phyloP scores from a whole-genome alignment of 1,140 invertebrate genomes.

The Phortica variegata region DNA sequence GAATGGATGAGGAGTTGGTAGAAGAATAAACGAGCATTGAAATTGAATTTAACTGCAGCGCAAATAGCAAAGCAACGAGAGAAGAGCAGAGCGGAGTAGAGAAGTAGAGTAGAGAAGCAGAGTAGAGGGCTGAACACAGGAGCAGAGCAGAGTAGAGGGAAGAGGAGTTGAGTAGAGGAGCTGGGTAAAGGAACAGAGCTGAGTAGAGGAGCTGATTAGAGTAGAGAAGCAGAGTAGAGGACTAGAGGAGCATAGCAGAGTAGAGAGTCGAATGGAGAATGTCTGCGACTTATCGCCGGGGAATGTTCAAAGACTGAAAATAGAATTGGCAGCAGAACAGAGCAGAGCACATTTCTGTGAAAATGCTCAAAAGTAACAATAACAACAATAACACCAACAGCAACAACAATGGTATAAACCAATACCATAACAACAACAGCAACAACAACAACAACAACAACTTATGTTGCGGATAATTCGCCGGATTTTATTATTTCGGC shows the following conservation, averaged over 20 bases:
- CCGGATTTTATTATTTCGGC: conserved; percentile 50
- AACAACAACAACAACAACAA: conserved; percentile 20
- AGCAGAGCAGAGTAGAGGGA: background rate
- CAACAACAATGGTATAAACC: background rate
- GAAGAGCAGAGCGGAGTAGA: too few species aligned
- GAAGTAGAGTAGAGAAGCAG: background rate
- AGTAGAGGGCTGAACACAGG: conserved; percentile 11
- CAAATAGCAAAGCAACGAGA: conserved; percentile 4
- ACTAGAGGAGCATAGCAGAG: conserved; percentile 1
- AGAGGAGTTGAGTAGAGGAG: conserved; percentile 8
- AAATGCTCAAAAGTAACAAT: background rate
- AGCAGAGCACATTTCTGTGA: too few species aligned
- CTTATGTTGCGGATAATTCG: conserved; percentile 51
- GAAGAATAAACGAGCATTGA: conserved; percentile 52
- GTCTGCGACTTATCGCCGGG: conserved; percentile 53
- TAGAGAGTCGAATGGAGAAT: conserved; percentile 20
- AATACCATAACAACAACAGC: background rate
- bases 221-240: conserved; percentile 1
- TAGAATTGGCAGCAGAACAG: conserved; percentile 48
- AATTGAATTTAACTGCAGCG: conserved; percentile 51
- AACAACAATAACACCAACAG: conserved; percentile 3
- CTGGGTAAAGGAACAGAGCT: too few species aligned
- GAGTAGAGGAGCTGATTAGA: background rate
- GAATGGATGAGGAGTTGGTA: conserved; percentile 39
- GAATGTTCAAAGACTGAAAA: too few species aligned